phyloP scores from a whole-genome alignment of 2,888 invertebrate species.

The Metacarcinus magister region DNA sequence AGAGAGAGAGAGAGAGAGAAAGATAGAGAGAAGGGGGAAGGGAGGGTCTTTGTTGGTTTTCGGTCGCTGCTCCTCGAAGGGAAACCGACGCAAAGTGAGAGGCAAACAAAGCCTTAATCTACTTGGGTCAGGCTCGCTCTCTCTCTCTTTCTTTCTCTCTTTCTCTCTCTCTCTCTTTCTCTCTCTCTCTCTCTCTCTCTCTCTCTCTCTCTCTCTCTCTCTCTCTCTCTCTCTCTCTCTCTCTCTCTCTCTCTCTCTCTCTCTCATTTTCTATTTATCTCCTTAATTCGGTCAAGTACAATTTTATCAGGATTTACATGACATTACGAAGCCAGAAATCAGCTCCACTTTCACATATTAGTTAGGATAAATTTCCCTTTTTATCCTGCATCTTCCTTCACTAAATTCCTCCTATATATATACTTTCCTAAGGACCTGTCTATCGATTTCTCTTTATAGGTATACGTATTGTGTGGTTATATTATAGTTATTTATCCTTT shows the following conservation, averaged over 20 bases:
- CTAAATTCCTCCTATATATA: too few species aligned
- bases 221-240: constrained; percentile 57
- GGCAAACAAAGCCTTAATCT: constrained; percentile 64
- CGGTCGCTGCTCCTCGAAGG: constrained; percentile 50
- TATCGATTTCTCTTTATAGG: too few species aligned
- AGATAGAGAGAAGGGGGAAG: background rate
- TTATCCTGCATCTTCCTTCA: too few species aligned
- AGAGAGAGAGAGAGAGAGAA: constrained; percentile 56
- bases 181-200: constrained; percentile 42
- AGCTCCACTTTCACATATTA: too few species aligned
- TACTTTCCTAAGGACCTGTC: too few species aligned
- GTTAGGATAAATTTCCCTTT: too few species aligned
- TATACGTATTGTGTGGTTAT: too few species aligned
- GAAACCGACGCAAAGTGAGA: constrained; percentile 51
- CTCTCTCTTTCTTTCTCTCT: constrained; percentile 22
- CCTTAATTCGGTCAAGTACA: constrained; percentile 6
- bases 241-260: constrained; percentile 55
- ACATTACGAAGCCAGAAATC: too few species aligned
- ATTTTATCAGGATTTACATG: too few species aligned
- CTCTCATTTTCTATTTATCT: constrained; percentile 44
- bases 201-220: constrained; percentile 53
- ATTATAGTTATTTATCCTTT: too few species aligned
- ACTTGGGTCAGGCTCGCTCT: constrained; percentile 38
- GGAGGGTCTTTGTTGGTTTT: constrained; percentile 13
- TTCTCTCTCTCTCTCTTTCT: background rate